Percentiles rank a stretch among this genome's conserved stretches.
Conservation (phyloP, 2,797 vertebrate species). For the Leuciscus waleckii region DNA sequence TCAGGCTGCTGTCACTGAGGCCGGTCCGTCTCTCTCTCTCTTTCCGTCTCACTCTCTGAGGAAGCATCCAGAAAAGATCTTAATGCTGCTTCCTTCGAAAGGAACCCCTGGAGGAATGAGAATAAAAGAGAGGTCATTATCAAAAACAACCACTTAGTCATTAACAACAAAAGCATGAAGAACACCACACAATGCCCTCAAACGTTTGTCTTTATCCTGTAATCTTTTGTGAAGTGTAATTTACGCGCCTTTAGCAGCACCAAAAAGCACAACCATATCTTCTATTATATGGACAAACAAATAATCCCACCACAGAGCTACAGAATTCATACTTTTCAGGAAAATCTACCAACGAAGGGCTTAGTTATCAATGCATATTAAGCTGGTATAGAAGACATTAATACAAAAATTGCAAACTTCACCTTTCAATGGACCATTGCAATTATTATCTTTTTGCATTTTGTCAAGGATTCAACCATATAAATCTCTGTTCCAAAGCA, state of each 20-base stretch:
- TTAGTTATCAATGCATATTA: not conserved
- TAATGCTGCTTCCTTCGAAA: constrained; percentile 86
- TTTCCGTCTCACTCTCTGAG: constrained; percentile 63
- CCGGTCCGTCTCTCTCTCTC: constrained; percentile 69
- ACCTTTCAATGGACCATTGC: not conserved
- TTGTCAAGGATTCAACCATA: not conserved
- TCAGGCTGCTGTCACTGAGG: constrained; percentile 28
- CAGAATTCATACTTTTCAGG: not conserved
- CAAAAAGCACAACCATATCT: not conserved
- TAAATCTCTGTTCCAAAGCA: not conserved
- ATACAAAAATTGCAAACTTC: not conserved
- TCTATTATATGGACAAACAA: not conserved
- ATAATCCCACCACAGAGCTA: not conserved
- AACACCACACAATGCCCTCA: not conserved
- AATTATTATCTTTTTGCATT: not conserved
- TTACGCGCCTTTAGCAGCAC: not conserved
- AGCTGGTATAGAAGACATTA: not conserved
- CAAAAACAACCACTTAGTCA: not conserved
- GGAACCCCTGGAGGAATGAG: constrained; percentile 73
- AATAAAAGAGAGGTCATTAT: constrained; percentile 38
- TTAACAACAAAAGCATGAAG: not conserved
- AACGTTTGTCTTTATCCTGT: not conserved
- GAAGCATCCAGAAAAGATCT: constrained; percentile 64
- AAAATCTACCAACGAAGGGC: not conserved
- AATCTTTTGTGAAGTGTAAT: not conserved